Percentiles rank a stretch among this genome's conserved stretches.
phyloP scores from a whole-genome alignment of 2,113 vertebrate species.

The Notarius lentiginosus region DNA sequence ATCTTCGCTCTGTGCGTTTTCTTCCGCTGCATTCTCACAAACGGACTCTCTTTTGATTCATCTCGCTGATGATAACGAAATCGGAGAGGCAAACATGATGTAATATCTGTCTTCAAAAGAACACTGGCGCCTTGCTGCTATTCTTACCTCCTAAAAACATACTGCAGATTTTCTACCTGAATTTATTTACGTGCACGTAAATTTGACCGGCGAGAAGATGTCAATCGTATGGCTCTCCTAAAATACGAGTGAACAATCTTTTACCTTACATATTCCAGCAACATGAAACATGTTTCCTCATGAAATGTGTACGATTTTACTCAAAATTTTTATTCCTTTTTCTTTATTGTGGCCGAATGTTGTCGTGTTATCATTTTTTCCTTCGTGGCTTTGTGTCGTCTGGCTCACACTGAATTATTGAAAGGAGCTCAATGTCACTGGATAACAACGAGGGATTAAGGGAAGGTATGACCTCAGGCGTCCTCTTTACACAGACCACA shows the following conservation, averaged over 20 bases:
- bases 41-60: not conserved
- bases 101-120: conserved; percentile 30
- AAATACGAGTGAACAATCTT: not conserved
- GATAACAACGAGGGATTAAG: not conserved
- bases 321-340: too few species aligned
- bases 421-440: conserved; percentile 2
- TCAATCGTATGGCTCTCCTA: not conserved
- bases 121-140: not conserved
- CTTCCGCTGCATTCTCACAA: not conserved
- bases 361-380: not conserved
- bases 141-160: not conserved
- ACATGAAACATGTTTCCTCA: too few species aligned
- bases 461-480: conserved; percentile 10
- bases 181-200: not conserved
- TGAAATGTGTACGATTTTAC: too few species aligned
- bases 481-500: conserved; percentile 34
- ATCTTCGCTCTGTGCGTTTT: not conserved
- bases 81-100: conserved; percentile 36
- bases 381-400: not conserved
- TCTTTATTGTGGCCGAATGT: too few species aligned
- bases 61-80: conserved; percentile 24
- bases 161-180: not conserved
- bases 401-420: not conserved
- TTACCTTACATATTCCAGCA: not conserved
- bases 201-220: not conserved